Evolutionary conservation across 2,888 invertebrate species (phyloP).

Genomic region (Ichneumoninae sp.): DNA sequence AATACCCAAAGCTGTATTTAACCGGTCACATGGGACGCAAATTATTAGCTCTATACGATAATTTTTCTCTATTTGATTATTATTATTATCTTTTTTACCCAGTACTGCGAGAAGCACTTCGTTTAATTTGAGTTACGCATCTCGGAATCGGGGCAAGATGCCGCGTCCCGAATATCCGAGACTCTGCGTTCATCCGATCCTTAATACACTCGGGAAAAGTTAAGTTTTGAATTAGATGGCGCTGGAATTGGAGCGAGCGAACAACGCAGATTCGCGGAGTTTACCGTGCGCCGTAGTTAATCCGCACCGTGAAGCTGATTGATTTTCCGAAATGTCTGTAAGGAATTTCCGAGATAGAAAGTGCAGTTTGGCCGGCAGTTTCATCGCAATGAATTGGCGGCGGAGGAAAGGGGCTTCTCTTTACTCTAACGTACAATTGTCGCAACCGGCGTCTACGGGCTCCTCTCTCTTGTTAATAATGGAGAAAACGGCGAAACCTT

Average conservation of each 20-base stretch:
- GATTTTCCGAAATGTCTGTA: neutral
- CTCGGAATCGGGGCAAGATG: neutral
- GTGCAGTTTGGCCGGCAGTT: slow-evolving; percentile 67
- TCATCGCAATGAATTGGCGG: slow-evolving; percentile 73
- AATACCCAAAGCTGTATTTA: too few relatives aligned
- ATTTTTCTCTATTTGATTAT: neutral
- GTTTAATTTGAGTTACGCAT: slow-evolving; percentile 27
- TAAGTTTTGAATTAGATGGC: slow-evolving; percentile 37
- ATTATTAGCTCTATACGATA: neutral
- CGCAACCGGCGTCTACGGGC: slow-evolving; percentile 70
- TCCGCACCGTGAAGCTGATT: neutral
- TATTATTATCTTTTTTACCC: neutral
- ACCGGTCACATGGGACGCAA: too few relatives aligned
- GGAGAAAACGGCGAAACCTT: slow-evolving; percentile 83
- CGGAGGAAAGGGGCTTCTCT: slow-evolving; percentile 27
- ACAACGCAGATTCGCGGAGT: slow-evolving; percentile 14
- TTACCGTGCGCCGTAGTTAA: neutral
- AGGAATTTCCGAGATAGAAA: neutral
- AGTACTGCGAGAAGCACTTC: slow-evolving; percentile 10
- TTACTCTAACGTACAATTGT: slow-evolving; percentile 45
- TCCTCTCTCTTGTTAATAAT: slow-evolving; percentile 82
- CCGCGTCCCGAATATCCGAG: neutral
- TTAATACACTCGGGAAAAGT: slow-evolving; percentile 24
- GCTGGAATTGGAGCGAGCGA: slow-evolving; percentile 27
- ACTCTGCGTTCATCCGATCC: neutral